phyloP scores from a whole-genome alignment of 2,797 vertebrate genomes.

The Megalops cyprinoides region DNA sequence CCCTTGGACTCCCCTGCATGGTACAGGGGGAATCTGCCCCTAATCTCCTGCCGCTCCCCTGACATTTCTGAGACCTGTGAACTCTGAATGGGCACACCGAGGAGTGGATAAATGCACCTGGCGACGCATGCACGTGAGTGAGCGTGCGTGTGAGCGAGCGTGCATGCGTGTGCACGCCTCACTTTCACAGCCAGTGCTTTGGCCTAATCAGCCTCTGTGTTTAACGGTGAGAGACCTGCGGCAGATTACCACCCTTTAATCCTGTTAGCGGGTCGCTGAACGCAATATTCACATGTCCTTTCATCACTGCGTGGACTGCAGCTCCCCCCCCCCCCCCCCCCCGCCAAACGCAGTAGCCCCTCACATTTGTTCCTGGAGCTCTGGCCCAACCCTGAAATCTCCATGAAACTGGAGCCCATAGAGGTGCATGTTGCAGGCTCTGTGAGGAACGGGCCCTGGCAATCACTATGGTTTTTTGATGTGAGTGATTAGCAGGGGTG shows the following conservation, averaged over 20 bases:
- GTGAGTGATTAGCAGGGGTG: not conserved
- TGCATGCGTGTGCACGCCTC: constrained; percentile 24
- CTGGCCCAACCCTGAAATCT: too few relatives aligned
- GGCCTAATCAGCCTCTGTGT: constrained; percentile 55
- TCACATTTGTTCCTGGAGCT: too few relatives aligned
- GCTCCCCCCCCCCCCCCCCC: too few relatives aligned
- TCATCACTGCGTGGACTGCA: not conserved
- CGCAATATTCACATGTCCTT: constrained; percentile 43
- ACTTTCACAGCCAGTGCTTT: constrained; percentile 42
- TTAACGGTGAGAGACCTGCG: constrained; percentile 50
- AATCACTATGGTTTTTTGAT: not conserved
- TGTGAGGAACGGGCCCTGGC: not conserved
- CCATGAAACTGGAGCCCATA: too few relatives aligned
- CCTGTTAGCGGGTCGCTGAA: constrained; percentile 48
- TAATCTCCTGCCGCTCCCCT: too few relatives aligned
- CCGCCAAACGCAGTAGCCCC: not conserved
- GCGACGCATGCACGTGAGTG: constrained; percentile 34
- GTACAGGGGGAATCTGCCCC: too few relatives aligned
- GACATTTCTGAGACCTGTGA: constrained; percentile 8
- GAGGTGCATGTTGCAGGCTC: too few relatives aligned
- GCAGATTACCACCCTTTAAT: constrained; percentile 57
- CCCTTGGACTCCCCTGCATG: too few relatives aligned
- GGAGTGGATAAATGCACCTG: not conserved
- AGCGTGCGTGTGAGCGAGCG: not conserved
- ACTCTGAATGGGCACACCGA: not conserved